These are phyloP conservation scores for Xanthia togata DNA, from an alignment of 2,888 invertebrate genomes.

Conservation along the genomic window DNA sequence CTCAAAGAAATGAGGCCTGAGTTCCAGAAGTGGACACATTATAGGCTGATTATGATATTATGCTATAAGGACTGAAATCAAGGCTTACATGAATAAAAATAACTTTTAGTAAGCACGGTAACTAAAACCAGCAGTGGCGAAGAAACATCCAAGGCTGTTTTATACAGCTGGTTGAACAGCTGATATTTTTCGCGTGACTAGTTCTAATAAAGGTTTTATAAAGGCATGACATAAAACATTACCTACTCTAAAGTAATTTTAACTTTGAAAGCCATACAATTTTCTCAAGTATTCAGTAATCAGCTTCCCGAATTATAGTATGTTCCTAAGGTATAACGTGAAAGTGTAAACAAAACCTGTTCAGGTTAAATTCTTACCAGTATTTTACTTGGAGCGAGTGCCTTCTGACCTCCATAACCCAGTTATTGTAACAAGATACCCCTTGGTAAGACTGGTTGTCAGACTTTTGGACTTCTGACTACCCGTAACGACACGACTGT, in stretches of 20 bases:
- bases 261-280: background rate
- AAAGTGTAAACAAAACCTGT: background rate
- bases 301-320: background rate
- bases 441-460: too few species aligned
- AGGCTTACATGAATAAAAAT: background rate
- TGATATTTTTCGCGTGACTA: constrained; percentile 23
- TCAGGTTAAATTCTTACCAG: background rate
- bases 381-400: too few species aligned
- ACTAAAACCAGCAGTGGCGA: constrained; percentile 11
- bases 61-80: background rate
- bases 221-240: background rate
- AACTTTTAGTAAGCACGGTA: background rate
- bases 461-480: too few species aligned
- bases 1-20: too few species aligned
- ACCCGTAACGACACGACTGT: too few species aligned
- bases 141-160: constrained; percentile 25
- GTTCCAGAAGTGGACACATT: too few species aligned
- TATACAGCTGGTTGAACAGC: constrained; percentile 26
- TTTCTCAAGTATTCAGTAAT: background rate
- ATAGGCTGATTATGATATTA: too few species aligned
- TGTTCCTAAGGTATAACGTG: background rate
- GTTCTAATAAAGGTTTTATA: constrained; percentile 6
- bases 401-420: too few species aligned
- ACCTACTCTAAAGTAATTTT: background rate
- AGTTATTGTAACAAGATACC: too few species aligned